Conservation (phyloP, 1,140 invertebrate genomes). For the Triops longicaudatus region DNA sequence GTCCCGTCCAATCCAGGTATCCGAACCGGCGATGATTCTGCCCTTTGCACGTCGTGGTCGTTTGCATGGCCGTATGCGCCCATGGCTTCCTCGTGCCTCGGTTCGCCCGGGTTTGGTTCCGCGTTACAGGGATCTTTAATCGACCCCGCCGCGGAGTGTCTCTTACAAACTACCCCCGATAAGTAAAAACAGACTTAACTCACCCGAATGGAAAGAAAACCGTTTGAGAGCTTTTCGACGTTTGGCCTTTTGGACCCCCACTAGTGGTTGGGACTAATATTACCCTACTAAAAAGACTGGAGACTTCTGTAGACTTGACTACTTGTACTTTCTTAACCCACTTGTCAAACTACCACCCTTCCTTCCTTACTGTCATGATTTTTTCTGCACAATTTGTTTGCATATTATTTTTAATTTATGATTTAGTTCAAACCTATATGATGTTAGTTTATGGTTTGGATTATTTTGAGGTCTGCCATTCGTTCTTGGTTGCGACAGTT, state of each 20-base stretch:
- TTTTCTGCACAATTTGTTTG: background rate
- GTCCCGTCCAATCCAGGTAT: slow-evolving; percentile 19
- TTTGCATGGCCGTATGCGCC: slow-evolving; percentile 9
- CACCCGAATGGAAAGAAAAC: background rate
- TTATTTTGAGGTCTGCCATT: background rate
- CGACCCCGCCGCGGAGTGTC: background rate
- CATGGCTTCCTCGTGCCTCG: background rate
- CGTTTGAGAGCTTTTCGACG: slow-evolving; percentile 8
- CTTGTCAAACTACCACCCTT: background rate
- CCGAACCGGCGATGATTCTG: background rate
- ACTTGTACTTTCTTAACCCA: background rate
- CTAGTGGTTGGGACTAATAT: background rate
- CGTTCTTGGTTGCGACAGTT: background rate
- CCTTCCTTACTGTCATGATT: background rate
- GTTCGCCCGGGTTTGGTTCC: background rate
- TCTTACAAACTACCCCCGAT: background rate
- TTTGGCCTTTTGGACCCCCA: slow-evolving; percentile 7
- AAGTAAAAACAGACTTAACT: background rate
- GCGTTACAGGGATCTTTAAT: background rate
- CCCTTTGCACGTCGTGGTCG: slow-evolving; percentile 16
- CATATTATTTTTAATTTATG: background rate
- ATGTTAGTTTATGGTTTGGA: background rate
- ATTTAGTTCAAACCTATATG: background rate
- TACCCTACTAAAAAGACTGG: background rate
- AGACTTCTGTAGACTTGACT: background rate